phyloP scores from a whole-genome alignment of 2,888 invertebrate species.

The Metacarcinus magister region DNA sequence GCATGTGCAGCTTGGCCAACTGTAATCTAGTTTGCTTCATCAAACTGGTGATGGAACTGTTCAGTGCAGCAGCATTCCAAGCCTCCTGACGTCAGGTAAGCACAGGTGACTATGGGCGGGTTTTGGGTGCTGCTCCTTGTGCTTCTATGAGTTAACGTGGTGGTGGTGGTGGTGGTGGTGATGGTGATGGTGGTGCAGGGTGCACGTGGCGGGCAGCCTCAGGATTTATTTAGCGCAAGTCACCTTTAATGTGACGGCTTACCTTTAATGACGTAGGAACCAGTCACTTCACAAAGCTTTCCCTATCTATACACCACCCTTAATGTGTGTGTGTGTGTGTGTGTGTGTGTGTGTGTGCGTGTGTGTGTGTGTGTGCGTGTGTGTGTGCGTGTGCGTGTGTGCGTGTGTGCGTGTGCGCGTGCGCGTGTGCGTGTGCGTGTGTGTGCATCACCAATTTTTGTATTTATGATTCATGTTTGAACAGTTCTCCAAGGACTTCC shows the following conservation, averaged over 20 bases:
- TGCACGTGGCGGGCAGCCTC: background rate
- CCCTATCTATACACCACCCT: background rate
- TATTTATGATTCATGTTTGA: no score
- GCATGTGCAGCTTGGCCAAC: background rate
- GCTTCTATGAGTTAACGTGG: no score
- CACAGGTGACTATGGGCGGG: background rate
- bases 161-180: background rate
- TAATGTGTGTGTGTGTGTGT: background rate
- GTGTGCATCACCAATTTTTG: no score
- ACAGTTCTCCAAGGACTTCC: no score
- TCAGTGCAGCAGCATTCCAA: background rate
- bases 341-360: background rate
- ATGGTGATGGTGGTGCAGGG: background rate
- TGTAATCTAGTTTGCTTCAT: no score
- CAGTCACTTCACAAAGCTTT: background rate
- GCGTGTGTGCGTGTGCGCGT: no score
- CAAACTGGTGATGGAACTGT: no score
- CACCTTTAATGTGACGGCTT: background rate
- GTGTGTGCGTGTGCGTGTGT: background rate
- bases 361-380: background rate
- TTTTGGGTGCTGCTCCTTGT: no score
- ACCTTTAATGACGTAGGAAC: background rate
- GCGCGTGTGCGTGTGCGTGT: no score
- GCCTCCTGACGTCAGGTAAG: background rate
- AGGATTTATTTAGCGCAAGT: background rate